Conservation (phyloP, 2,113 vertebrate species). For the Tyrannus savana region DNA sequence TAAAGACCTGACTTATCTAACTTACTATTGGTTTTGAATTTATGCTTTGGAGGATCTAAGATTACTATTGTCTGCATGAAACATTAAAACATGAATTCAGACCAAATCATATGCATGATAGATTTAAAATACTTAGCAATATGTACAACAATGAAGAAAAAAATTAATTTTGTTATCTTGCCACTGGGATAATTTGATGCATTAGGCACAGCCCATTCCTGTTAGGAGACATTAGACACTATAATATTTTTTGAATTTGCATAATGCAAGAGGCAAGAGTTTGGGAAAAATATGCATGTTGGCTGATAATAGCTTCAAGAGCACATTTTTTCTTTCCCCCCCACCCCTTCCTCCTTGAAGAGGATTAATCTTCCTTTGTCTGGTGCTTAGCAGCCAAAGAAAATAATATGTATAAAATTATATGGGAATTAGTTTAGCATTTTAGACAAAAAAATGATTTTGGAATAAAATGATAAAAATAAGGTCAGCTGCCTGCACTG, state of each 20-base stretch:
- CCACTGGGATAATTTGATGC: conserved; percentile 4
- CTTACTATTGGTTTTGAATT: background rate
- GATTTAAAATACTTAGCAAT: background rate
- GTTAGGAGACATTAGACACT: background rate
- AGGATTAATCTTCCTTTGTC: conserved; percentile 41
- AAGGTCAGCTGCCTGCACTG: background rate
- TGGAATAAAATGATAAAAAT: conserved; percentile 7
- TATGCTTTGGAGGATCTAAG: background rate
- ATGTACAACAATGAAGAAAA: background rate
- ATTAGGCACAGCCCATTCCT: background rate
- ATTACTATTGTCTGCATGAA: background rate
- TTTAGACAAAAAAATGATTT: conserved; percentile 26
- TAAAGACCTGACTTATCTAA: background rate
- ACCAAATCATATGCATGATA: background rate
- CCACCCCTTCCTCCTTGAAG: background rate
- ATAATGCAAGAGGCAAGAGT: background rate
- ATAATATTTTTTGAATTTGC: background rate
- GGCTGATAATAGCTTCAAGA: conserved; percentile 6
- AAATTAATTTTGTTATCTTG: background rate
- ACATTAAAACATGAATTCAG: background rate
- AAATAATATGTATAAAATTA: conserved; percentile 40
- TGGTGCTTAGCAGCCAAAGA: conserved; percentile 21
- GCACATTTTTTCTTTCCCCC: background rate
- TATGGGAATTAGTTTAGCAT: conserved; percentile 2
- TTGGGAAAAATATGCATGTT: background rate